Conservation (phyloP, 2,888 invertebrate species). For the Lymantria dispar region DNA sequence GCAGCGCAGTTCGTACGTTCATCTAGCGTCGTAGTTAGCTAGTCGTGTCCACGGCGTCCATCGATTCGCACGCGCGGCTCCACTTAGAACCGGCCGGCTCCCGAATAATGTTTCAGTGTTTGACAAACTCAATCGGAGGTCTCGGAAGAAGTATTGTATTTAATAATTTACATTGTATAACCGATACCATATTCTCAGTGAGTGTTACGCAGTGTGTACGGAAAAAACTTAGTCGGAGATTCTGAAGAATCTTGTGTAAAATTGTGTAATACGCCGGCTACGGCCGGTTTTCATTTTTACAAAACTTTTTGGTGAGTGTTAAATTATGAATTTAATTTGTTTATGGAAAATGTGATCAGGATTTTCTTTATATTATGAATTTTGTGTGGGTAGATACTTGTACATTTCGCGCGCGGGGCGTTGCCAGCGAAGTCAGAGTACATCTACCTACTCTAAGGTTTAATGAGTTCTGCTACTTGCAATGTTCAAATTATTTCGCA, state of each 20-base stretch:
- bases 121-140: constrained; percentile 81
- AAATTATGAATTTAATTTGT: constrained; percentile 12
- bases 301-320: constrained; percentile 76
- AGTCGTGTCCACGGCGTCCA: constrained; percentile 78
- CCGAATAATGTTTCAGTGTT: constrained; percentile 83
- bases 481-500: background rate
- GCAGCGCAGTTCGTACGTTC: constrained; percentile 36
- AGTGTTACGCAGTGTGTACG: constrained; percentile 82
- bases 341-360: constrained; percentile 1
- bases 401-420: constrained; percentile 54
- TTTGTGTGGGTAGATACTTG: constrained; percentile 25
- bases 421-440: constrained; percentile 54
- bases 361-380: constrained; percentile 10
- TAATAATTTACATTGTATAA: constrained; percentile 79
- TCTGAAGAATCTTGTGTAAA: constrained; percentile 82
- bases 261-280: constrained; percentile 79
- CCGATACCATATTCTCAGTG: constrained; percentile 81
- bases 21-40: constrained; percentile 22
- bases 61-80: constrained; percentile 77
- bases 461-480: too few relatives aligned
- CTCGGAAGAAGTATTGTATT: constrained; percentile 79
- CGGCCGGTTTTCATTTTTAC: constrained; percentile 77
- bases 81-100: constrained; percentile 76
- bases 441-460: too few relatives aligned
- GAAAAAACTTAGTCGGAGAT: constrained; percentile 83